Evolutionary conservation across 2,797 vertebrate species (phyloP).

Genomic region (Capromys pilorides): DNA sequence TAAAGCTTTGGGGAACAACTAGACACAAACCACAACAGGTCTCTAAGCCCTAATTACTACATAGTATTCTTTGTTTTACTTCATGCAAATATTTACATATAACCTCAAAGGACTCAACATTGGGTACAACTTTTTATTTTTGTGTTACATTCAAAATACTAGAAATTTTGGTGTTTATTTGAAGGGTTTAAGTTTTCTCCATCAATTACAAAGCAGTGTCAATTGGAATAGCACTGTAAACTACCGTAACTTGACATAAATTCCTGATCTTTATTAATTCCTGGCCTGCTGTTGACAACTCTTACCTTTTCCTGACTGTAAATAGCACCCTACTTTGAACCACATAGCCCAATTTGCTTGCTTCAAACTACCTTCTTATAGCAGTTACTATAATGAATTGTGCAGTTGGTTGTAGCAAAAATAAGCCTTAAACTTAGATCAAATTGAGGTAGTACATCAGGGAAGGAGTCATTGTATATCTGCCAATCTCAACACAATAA

Average conservation of each 20-base stretch:
- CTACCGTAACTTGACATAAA: neutral
- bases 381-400: conserved; percentile 20
- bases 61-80: neutral
- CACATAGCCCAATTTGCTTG: neutral
- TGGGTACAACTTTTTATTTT: neutral
- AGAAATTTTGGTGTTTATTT: neutral
- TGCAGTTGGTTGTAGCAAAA: neutral
- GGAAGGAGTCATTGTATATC: neutral
- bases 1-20: too few species aligned
- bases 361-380: neutral
- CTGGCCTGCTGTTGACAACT: neutral
- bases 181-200: neutral
- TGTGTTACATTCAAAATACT: neutral
- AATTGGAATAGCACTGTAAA: neutral
- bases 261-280: conserved; percentile 8
- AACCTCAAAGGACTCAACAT: neutral
- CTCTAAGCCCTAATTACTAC: neutral
- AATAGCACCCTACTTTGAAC: neutral
- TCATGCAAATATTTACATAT: neutral
- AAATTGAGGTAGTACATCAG: neutral
- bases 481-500: neutral
- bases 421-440: conserved; percentile 13
- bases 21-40: too few species aligned
- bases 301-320: neutral
- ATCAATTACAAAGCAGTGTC: neutral